Conservation (phyloP, 2,113 vertebrate species). For the Labeo catla region DNA sequence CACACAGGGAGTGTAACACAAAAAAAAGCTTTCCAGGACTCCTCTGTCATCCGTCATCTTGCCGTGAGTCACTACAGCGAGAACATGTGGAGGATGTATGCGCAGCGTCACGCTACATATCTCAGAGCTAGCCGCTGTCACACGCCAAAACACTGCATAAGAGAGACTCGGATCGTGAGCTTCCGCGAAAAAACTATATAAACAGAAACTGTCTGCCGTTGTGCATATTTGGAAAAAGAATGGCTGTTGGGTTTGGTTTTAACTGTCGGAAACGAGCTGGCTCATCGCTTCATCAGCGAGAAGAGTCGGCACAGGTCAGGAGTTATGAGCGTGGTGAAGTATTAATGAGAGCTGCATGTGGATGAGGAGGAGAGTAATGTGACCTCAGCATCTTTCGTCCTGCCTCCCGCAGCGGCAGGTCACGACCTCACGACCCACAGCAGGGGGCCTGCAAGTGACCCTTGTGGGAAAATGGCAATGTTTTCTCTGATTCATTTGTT, state of each 20-base stretch:
- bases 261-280: not conserved
- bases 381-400: not conserved
- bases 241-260: slow-evolving; percentile 19
- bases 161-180: not conserved
- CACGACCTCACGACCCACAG: slow-evolving; percentile 5
- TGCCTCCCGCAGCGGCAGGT: not conserved
- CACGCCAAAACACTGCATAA: not conserved
- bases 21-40: not conserved
- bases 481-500: not conserved
- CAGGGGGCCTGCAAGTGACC: slow-evolving; percentile 5
- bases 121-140: slow-evolving; percentile 1
- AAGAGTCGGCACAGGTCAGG: not conserved
- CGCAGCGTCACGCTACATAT: not conserved
- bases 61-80: not conserved
- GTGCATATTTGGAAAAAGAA: not conserved
- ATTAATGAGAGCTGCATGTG: slow-evolving; percentile 1
- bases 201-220: not conserved
- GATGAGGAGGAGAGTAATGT: not conserved
- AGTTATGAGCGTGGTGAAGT: not conserved
- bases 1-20: not conserved
- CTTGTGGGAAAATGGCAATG: not conserved
- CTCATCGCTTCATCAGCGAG: not conserved
- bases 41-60: not conserved
- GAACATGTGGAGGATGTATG: slow-evolving; percentile 2
- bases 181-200: not conserved